These are phyloP conservation scores for Bryconaethiops microstoma DNA, from an alignment of 2,797 vertebrate genomes.

Conservation along the genomic window DNA sequence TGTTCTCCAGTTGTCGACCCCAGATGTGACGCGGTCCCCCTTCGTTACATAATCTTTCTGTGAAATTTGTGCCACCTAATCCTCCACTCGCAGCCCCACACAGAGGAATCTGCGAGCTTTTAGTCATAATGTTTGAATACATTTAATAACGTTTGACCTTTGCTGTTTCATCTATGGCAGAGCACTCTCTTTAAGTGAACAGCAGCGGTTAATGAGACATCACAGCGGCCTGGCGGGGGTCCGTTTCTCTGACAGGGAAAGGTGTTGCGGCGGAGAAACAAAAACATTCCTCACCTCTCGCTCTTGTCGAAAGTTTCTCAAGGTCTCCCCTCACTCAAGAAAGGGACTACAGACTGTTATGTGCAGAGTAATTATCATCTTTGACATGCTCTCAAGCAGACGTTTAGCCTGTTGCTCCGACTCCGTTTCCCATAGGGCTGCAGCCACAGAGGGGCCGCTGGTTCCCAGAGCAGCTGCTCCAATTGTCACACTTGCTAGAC, in stretches of 20 bases:
- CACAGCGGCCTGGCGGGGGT: conserved; percentile 18
- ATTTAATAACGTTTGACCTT: conserved; percentile 26
- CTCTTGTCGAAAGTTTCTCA: conserved; percentile 47
- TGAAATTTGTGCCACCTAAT: conserved; percentile 19
- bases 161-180: conserved; percentile 14
- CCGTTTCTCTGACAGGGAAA: conserved; percentile 36
- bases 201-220: conserved; percentile 35
- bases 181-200: conserved; percentile 19
- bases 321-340: conserved; percentile 44
- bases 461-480: conserved; percentile 49
- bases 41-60: conserved; percentile 7
- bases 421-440: conserved; percentile 41
- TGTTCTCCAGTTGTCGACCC: background rate
- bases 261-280: conserved; percentile 1
- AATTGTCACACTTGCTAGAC: conserved; percentile 38
- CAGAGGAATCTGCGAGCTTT: conserved; percentile 4
- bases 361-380: conserved; percentile 60
- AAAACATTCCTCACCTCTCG: background rate
- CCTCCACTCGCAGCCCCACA: background rate
- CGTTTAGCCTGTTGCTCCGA: conserved; percentile 56
- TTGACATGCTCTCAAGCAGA: conserved; percentile 49
- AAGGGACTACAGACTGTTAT: conserved; percentile 51
- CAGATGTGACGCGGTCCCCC: conserved; percentile 4
- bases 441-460: conserved; percentile 36
- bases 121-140: conserved; percentile 26